Evolutionary conservation across 2,113 vertebrate species (phyloP).

Genomic region (Dryoscopus gambensis): DNA sequence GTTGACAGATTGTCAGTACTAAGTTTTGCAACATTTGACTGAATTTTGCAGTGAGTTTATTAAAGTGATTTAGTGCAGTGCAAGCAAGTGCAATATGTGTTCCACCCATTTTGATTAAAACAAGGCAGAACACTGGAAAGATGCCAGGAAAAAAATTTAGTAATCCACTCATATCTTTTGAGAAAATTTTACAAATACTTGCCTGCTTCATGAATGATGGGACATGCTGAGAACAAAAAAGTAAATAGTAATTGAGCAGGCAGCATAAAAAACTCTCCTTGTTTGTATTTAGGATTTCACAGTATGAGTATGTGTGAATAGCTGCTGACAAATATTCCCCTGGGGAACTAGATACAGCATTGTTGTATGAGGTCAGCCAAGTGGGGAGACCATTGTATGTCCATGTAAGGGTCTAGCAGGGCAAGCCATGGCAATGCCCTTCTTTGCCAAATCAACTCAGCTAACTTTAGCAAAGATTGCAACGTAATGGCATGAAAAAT

Average conservation of each 20-base stretch:
- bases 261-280: neutral
- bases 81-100: neutral
- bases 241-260: conserved; percentile 36
- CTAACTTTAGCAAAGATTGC: conserved; percentile 53
- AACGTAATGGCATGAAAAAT: conserved; percentile 35
- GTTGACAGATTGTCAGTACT: conserved; percentile 53
- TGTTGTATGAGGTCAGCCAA: conserved; percentile 50
- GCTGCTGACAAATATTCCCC: conserved; percentile 37
- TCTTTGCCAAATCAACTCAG: conserved; percentile 3
- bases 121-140: neutral
- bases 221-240: conserved; percentile 25
- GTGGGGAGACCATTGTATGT: neutral
- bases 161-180: conserved; percentile 33
- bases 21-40: conserved; percentile 46
- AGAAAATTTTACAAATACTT: conserved; percentile 1
- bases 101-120: conserved; percentile 55
- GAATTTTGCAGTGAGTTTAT: conserved; percentile 49
- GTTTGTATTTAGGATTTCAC: conserved; percentile 24
- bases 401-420: conserved; percentile 43
- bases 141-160: neutral
- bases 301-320: conserved; percentile 27
- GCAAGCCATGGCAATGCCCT: neutral
- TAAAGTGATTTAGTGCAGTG: conserved; percentile 29
- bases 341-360: neutral
- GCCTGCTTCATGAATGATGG: conserved; percentile 1